Conservation (phyloP, 2,888 invertebrate species). For the Eristalinus sepulchralis region DNA sequence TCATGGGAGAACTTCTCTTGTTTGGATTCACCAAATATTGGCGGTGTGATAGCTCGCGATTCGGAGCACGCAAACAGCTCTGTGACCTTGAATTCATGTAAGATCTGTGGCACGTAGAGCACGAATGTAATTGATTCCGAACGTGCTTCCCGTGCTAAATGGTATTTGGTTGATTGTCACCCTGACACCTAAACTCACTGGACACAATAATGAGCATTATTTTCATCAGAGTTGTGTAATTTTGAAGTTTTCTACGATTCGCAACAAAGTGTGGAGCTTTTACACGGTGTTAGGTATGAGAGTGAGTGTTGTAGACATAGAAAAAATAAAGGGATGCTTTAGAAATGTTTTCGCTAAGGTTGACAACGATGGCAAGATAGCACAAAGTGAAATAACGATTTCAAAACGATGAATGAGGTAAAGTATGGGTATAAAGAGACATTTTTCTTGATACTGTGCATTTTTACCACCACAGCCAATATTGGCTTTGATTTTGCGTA, state of each 20-base stretch:
- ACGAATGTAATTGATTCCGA: background rate
- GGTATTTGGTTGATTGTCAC: background rate
- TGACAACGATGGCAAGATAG: no score
- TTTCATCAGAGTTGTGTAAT: background rate
- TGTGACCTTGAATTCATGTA: background rate
- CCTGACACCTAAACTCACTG: background rate
- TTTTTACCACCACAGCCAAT: no score
- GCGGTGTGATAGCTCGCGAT: background rate
- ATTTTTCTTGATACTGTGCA: no score
- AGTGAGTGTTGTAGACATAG: no score
- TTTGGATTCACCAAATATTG: background rate
- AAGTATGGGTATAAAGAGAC: no score
- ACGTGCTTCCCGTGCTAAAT: background rate
- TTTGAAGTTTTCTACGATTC: background rate
- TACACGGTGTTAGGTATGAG: no score
- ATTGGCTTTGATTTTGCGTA: no score
- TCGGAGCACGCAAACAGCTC: background rate
- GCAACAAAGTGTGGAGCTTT: background rate
- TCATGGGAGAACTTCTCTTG: background rate
- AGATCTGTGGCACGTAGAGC: background rate
- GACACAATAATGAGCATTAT: background rate
- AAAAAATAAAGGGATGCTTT: no score
- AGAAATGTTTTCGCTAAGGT: no score
- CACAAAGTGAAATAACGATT: no score
- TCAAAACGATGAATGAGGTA: no score